These are phyloP conservation scores for Xanthorhoe designata DNA, from an alignment of 2,888 invertebrate genomes.

Conservation along the genomic window DNA sequence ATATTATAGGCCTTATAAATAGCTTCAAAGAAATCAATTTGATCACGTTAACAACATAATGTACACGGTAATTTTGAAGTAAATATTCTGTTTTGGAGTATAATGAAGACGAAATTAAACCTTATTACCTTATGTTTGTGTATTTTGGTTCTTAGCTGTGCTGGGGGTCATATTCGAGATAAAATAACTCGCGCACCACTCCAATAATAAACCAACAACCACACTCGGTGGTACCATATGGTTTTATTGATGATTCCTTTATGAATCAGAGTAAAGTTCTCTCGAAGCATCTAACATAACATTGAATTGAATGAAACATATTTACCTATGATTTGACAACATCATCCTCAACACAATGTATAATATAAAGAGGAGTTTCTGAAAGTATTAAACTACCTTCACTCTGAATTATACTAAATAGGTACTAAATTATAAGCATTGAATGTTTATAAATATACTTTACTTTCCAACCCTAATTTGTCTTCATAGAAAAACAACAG, in stretches of 20 bases:
- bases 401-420: constrained; percentile 28
- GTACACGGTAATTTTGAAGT: neutral
- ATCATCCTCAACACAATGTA: neutral
- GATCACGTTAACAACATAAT: neutral
- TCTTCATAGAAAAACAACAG: neutral
- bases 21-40: neutral
- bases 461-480: constrained; percentile 15
- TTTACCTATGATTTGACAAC: neutral
- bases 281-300: neutral
- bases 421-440: constrained; percentile 28
- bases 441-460: constrained; percentile 20
- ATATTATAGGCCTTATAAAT: neutral
- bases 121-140: no score
- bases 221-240: constrained; percentile 42
- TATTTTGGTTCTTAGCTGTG: constrained; percentile 24
- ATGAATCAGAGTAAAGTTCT: neutral
- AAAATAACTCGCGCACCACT: constrained; percentile 33
- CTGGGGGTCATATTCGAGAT: constrained; percentile 51
- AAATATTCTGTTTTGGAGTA: neutral
- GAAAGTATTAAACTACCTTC: constrained; percentile 22
- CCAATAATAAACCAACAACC: constrained; percentile 51
- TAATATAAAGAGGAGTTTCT: neutral
- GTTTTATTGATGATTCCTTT: constrained; percentile 3
- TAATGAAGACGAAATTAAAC: neutral
- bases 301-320: neutral